Evolutionary conservation across 2,797 vertebrate species (phyloP), one percentile per base, ranked within the genome.

Genomic region (Pitangus sulphuratus): DNA sequence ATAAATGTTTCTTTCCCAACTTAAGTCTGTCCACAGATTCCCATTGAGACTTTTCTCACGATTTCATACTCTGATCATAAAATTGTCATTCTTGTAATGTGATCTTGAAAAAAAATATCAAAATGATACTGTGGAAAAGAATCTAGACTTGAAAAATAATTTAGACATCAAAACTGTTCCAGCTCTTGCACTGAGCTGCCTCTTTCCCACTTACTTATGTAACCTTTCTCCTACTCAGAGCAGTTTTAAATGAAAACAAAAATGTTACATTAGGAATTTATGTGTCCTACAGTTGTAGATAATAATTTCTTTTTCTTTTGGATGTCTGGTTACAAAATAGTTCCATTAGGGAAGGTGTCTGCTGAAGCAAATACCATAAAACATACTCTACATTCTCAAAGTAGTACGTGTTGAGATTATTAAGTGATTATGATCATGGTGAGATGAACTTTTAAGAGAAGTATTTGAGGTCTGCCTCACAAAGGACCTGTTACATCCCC

Each of bases 21-120:
- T 84, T 77, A 70, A 88, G 31, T 31, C 78, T 91, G 40, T 88
- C 65, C 76, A 84, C 79, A 93, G 37, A 66, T 77, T 92, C 30
- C 78, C 74, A 50, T 1, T 48, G 76, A 96, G 64, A 93, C 93
- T 89, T 93, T 81, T 40, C 57, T 94, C 71, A 58, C 39, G 33
- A 65, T 90, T 95, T 96, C 83, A 90, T 92, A 76, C 53, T 54
- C 80, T 87, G 82, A 83, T 88, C 84, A 89, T 94, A 97, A 87
- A 94, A 90, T 50, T 93, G 54, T 84, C 17, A 2, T 94, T 95
- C 53, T 87, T 90, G 86, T 90, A 91, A 84, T 0, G 0, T 48
- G 26, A 11, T 80, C 39, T 89, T 94, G 79, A 48, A 91, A 96
- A 75, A 76, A 88, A 77, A 77, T 9, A 28, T 71, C 70, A 91